Conservation (phyloP, 2,888 invertebrate genomes). For the Macroteleia sp. region DNA sequence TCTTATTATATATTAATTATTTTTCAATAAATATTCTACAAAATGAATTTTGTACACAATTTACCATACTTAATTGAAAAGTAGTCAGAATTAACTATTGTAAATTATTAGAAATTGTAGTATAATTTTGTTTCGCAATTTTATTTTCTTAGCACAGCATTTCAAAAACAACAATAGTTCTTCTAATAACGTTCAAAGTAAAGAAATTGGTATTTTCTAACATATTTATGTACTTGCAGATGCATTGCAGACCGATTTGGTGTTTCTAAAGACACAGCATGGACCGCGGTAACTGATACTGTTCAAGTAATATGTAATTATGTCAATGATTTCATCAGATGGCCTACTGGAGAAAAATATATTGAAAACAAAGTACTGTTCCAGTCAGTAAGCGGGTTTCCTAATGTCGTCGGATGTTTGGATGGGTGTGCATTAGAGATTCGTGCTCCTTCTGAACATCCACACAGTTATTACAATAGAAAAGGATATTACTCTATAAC, state of each 20-base stretch:
- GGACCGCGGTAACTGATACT: neutral
- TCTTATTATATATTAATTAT: too few relatives aligned
- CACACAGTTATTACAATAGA: neutral
- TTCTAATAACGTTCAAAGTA: too few relatives aligned
- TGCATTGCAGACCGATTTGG: neutral
- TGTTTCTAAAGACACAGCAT: neutral
- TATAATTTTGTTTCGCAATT: too few relatives aligned
- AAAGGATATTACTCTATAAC: neutral
- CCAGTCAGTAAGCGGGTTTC: neutral
- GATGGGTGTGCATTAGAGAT: conserved; percentile 5
- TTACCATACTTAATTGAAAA: too few relatives aligned
- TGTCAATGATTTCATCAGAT: neutral
- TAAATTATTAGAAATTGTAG: too few relatives aligned
- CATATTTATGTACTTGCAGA: neutral
- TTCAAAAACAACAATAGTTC: too few relatives aligned
- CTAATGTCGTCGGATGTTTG: neutral
- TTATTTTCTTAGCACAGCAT: too few relatives aligned
- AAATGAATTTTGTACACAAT: too few relatives aligned
- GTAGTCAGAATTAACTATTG: too few relatives aligned
- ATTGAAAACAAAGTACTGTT: neutral
- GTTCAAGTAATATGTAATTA: neutral
- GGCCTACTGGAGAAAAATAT: neutral
- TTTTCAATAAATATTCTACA: too few relatives aligned
- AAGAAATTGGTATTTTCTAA: too few relatives aligned
- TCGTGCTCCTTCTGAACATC: neutral